Base-by-base conservation (phyloP, 2,113 vertebrate species). In the Pelecanoides urinatrix region DNA sequence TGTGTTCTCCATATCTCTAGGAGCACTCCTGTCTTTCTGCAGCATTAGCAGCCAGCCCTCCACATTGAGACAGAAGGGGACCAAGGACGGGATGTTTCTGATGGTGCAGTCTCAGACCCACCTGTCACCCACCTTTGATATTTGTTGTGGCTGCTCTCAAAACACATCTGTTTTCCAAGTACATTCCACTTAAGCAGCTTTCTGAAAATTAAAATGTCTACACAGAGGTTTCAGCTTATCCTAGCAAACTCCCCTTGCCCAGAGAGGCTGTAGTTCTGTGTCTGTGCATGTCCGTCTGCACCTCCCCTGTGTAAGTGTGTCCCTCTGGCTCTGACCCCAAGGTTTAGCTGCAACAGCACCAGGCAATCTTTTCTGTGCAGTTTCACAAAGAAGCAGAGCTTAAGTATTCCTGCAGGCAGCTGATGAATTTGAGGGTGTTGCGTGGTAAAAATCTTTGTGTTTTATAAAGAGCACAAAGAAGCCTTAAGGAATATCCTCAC, bases 391-490 rank as follows among this genome's bases (percentile, higher is more conserved):
- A 52, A 92, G 20, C 7, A 12, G 22, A 45, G 38, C 47, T 68
- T 59, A 59, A 68, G 18, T 68, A 18, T 68, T 80, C 75, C 56
- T 63, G 29, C 16, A 4, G 61, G 50, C 50, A 83, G 76, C 55
- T 90, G 77, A 67, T 78, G 45, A 93, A 89, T 92, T 65, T 67
- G 44, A 40, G 22, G 34, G 3, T 68, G 18, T 19, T n/a, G 73
- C 30, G 62, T 7, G 6, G 63, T 62, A 65, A 88, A 92, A 83
- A 72, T n/a, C 20, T 63, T 90, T 68, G 38, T 89, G 66, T 40
- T 90, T 87, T 76, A 20, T 72, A 86, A 88, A 79, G 38, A 91
- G 45, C 59, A 86, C 67, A 94, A 94, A 86, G 75, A 81, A 93
- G 67, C 81, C 52, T 78, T 75, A 70, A 91, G 92, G 84, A 96